Conservation (phyloP, 2,888 invertebrate species). For the Loripinus fragilis region DNA sequence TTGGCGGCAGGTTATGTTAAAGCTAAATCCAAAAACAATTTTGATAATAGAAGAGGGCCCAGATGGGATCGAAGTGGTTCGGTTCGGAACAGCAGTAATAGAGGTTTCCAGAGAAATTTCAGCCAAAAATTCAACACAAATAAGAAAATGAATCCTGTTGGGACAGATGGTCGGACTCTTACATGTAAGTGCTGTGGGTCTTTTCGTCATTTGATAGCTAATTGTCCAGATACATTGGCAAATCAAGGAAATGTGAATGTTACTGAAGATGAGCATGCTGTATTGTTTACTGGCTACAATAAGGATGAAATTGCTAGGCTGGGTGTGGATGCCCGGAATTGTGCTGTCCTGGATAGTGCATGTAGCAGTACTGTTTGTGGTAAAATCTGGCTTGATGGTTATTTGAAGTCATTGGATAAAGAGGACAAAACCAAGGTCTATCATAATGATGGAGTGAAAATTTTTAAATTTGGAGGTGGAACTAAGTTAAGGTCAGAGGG, state of each 20-base stretch:
- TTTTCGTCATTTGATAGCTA: constrained; percentile 23
- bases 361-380: constrained; percentile 24
- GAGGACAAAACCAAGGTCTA: constrained; percentile 1
- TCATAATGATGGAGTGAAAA: background rate
- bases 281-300: constrained; percentile 34
- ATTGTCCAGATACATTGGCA: constrained; percentile 23
- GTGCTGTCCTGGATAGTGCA: constrained; percentile 24
- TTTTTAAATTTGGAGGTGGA: constrained; percentile 23
- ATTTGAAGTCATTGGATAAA: constrained; percentile 12
- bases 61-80: no score
- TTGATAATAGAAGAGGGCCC: no score
- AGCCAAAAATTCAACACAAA: no score
- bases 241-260: background rate
- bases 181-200: constrained; percentile 24
- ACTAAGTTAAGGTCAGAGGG: background rate
- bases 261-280: background rate
- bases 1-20: no score
- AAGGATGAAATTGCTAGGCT: background rate
- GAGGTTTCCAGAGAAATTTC: no score
- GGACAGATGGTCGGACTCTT: constrained; percentile 11
- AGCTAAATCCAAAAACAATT: no score
- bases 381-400: constrained; percentile 24
- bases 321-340: constrained; percentile 9
- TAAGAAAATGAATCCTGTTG: background rate
- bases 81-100: no score